Base-by-base conservation (phyloP, 2,113 vertebrate species). In the Rutilus rutilus region DNA sequence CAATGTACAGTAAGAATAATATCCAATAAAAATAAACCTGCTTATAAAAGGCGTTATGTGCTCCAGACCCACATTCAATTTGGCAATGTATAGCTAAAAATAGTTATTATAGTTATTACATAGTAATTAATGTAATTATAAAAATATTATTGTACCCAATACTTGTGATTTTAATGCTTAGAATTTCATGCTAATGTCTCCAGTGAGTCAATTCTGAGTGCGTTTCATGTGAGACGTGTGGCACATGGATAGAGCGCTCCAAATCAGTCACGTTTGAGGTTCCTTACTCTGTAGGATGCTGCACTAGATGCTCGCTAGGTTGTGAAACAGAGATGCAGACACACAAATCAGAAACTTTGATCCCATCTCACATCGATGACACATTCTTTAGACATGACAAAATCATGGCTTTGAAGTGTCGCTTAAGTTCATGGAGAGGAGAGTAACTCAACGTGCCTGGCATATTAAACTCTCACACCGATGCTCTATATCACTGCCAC, bases 331-430 rank as follows among this genome's bases (percentile, higher is more conserved):
- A 47, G n/a, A 39, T 47, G 4, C 39, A 85, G 74, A 85, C 45
- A 78, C 50, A 42, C 50, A 79, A 85, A 54, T 30, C 76, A 36
- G 12, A 64, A 65, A 45, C 54, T 65, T 78, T 79, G 84, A 78
- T 78, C 60, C 84, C 60, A 47, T 79, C 77, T 73, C 65, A 65
- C 39, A 74, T 62, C 3, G 60, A 83, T 59, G 65, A 86, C 52
- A 73, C 76, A 47, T 80, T 78, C 60, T 85, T 83, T 73, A 83
- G 81, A 83, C 64, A 83, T 74, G 82, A 83, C 82, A 69, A 85
- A 85, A 54, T 45, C 84, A 54, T 54, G 75, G 42, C 85, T 75
- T 74, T 86, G 78, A 81, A 86, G 78, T 81, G 60, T 36, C 21
- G 14, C 33, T 23, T 36, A 83, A 73, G 85, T 79, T 81, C 50